Base-by-base conservation (phyloP, 2,797 vertebrate species). In the Poecilia wingei region DNA sequence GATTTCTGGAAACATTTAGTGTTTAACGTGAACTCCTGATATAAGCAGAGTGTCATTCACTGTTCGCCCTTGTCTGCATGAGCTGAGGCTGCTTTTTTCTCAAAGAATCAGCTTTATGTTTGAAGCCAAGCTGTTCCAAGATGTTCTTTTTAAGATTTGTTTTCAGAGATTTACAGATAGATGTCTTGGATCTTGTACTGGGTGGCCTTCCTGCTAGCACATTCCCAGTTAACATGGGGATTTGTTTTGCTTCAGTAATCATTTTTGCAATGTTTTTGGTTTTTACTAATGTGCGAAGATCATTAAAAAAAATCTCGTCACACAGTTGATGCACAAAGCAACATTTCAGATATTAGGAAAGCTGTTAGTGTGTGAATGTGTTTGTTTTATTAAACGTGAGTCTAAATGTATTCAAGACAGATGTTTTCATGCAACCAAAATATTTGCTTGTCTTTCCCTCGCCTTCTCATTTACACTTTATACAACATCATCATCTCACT, bases 311-410 rank as follows among this genome's bases (percentile, higher is more conserved):
- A 51, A 25, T 41, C 2, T 9, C 4, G 0, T 43, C 36, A 85
- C 78, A 46, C 39, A 53, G 72, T 72, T 20, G 10, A 68, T 66
- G 74, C 49, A 72, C 68, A 43, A 68, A 59, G 75, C 36, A 57
- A 59, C 47, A 72, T 80, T 0, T 77, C 8, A 80, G 72, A 78
- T 57, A 61, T 28, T 76, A 4, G 75, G 75, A 81, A 33, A 72
- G 82, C 78, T 75, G 84, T 70, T n/a, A 69, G 77, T 61, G 59
- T 78, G 77, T 69, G 74, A 83, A 81, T 75, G 6, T 77, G 75
- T 81, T 87, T 79, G 79, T 83, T 90, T 89, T 87, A 80, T 72
- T 12, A 84, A 83, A 80, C 81, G 78, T 82, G 5, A 69, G 4
- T 41, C 39, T 22, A 25, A 43, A 69, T 43, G 20, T 43, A 43